Evolutionary conservation across 2,888 invertebrate genomes (phyloP), one percentile per base, ranked within the genome.

Genomic region (Lithodes maja): DNA sequence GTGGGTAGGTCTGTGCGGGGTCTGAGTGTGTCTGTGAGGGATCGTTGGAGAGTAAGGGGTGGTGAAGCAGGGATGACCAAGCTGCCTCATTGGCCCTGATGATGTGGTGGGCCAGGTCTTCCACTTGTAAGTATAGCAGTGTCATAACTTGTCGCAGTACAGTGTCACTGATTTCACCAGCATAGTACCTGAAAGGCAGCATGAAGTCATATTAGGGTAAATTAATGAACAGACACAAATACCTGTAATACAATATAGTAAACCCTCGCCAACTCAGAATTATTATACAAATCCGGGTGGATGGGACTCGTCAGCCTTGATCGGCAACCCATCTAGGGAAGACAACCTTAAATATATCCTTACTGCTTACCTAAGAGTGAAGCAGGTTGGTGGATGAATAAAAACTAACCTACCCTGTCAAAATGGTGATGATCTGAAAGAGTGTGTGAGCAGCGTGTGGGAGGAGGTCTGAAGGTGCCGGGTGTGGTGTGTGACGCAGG

Each of bases 111-210:
- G 81, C 86, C 33, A 90, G 86, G 54, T 85, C 84, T 53, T 93
- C 92, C n/a, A 95, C 93, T 90, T 95, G 95, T 17, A 94, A 93
- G 93, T 94, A 94, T 89, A 95, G 93, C 80, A 95, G 94, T 90
- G 95, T 94, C 15, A 95, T 93, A 1, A 95, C 94, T 87, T 94
- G 94, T 92, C 95, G 94, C 2, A 95, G 93, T 7, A 95, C 94
- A 15, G 93, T 93, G 15, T 93, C 91, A 81, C 95, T 94, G 86
- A 95, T 92, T 92, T 94, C 93, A 87, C 94, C 94, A 1, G 95
- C 94, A 93, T 95, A 94, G 54, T 95, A 94, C 86, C 94, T 94
- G 92, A 3, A 91, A 89, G 33, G 33, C 33, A 33, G 33, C 33
- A 33, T 33, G 33, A 33, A 33, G 33, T 33, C 33, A 33, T 33